Conservation (phyloP, 2,888 invertebrate genomes). For the Cyclophora punctaria region DNA sequence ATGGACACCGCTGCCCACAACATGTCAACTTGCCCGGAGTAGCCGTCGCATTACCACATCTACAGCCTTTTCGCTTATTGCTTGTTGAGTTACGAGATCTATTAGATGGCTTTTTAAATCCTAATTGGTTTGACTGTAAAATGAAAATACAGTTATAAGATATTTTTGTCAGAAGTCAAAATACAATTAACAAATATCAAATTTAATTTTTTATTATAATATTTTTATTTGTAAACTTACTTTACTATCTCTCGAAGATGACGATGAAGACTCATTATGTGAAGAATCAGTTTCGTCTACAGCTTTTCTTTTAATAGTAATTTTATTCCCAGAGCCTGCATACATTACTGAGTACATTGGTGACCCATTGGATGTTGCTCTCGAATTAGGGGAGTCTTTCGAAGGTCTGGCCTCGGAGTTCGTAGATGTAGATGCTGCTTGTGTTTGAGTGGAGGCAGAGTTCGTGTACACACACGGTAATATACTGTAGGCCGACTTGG, state of each 20-base stretch:
- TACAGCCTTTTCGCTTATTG: slow-evolving; percentile 83
- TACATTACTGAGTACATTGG: slow-evolving; percentile 84
- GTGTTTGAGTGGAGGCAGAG: slow-evolving; percentile 70
- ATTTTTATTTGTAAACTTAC: slow-evolving; percentile 35
- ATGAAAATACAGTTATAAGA: too few species aligned
- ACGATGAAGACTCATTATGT: slow-evolving; percentile 42
- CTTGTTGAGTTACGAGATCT: slow-evolving; percentile 57
- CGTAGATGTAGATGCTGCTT: slow-evolving; percentile 48
- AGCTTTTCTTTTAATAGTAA: slow-evolving; percentile 86
- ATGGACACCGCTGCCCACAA: slow-evolving; percentile 94
- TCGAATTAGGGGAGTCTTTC: slow-evolving; percentile 57
- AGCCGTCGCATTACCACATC: slow-evolving; percentile 93
- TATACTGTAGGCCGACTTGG: slow-evolving; percentile 84
- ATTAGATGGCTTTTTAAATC: slow-evolving; percentile 68
- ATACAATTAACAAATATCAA: too few species aligned
- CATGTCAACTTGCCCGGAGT: slow-evolving; percentile 93
- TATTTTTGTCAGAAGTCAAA: too few species aligned
- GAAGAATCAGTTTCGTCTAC: slow-evolving; percentile 72
- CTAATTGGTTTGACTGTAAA: slow-evolving; percentile 56
- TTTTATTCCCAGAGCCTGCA: slow-evolving; percentile 87
- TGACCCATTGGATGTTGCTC: slow-evolving; percentile 58
- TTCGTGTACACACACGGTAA: slow-evolving; percentile 83
- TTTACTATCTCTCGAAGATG: slow-evolving; percentile 49
- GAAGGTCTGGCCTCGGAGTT: slow-evolving; percentile 44
- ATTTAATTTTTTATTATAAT: too few species aligned